phyloP scores from a whole-genome alignment of 2,888 invertebrate species.

The Euproctis similis region DNA sequence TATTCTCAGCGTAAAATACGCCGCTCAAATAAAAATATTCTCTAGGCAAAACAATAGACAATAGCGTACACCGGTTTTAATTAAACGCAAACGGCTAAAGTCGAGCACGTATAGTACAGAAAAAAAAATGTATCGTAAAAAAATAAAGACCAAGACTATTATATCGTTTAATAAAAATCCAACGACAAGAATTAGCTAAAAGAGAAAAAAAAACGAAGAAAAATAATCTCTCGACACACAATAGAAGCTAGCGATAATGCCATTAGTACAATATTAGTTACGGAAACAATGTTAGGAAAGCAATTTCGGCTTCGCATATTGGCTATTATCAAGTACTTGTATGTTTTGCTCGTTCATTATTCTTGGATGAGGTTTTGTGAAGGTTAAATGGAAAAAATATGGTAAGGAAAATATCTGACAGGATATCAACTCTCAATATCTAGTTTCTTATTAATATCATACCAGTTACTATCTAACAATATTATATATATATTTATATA shows the following conservation, averaged over 20 bases:
- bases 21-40: conserved; percentile 8
- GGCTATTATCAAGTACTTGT: conserved; percentile 59
- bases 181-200: conserved; percentile 17
- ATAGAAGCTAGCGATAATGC: conserved; percentile 53
- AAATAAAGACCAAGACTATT: conserved; percentile 23
- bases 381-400: too few species aligned
- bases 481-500: too few species aligned
- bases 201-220: conserved; percentile 30
- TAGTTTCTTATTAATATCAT: too few species aligned
- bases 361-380: conserved; percentile 9
- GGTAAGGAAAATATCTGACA: too few species aligned
- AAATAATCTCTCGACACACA: conserved; percentile 30
- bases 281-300: conserved; percentile 68
- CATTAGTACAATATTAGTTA: conserved; percentile 64
- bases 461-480: too few species aligned
- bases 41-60: conserved; percentile 1
- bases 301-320: conserved; percentile 74
- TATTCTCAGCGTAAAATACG: conserved; percentile 4
- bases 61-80: conserved; percentile 18
- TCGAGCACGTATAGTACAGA: conserved; percentile 15
- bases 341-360: conserved; percentile 28
- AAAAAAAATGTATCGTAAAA: conserved; percentile 17
- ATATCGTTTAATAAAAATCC: conserved; percentile 23
- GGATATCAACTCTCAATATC: too few species aligned
- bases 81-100: conserved; percentile 19